Percentiles rank a stretch among this genome's conserved stretches.
phyloP scores from a whole-genome alignment of 2,888 invertebrate species.

The Perdita meconis region DNA sequence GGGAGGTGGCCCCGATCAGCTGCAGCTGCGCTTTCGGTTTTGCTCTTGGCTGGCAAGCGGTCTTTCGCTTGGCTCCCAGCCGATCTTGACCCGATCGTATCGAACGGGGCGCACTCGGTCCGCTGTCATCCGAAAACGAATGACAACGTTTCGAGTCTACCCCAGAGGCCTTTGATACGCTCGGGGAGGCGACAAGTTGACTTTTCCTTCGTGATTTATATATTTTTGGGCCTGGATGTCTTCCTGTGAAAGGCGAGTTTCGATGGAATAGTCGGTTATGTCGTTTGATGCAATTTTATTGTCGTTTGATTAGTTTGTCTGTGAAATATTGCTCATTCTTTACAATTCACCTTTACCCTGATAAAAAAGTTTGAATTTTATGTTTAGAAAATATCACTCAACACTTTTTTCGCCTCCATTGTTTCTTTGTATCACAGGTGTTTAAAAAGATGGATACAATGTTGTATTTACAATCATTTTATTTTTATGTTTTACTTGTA shows the following conservation, averaged over 20 bases:
- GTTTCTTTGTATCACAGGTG: too few species aligned
- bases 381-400: too few species aligned
- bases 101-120: constrained; percentile 64
- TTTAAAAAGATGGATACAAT: too few species aligned
- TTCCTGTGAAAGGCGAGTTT: background rate
- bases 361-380: too few species aligned
- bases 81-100: constrained; percentile 77
- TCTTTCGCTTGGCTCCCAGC: constrained; percentile 66
- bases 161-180: constrained; percentile 49
- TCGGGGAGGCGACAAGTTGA: constrained; percentile 65
- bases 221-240: constrained; percentile 1
- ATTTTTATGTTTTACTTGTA: too few species aligned
- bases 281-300: background rate
- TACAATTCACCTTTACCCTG: too few species aligned
- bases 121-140: constrained; percentile 73
- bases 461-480: too few species aligned
- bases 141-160: constrained; percentile 63
- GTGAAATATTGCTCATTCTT: too few species aligned
- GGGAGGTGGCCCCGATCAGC: constrained; percentile 67
- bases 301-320: too few species aligned
- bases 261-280: background rate
- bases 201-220: constrained; percentile 63
- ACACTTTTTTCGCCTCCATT: too few species aligned
- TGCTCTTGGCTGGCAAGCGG: constrained; percentile 68
- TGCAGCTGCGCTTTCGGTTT: constrained; percentile 73